A percentile compares a stretch with the other conserved stretches of the same genome.
phyloP scores from a whole-genome alignment of 2,888 invertebrate genomes.

The Argyresthia goedartella region DNA sequence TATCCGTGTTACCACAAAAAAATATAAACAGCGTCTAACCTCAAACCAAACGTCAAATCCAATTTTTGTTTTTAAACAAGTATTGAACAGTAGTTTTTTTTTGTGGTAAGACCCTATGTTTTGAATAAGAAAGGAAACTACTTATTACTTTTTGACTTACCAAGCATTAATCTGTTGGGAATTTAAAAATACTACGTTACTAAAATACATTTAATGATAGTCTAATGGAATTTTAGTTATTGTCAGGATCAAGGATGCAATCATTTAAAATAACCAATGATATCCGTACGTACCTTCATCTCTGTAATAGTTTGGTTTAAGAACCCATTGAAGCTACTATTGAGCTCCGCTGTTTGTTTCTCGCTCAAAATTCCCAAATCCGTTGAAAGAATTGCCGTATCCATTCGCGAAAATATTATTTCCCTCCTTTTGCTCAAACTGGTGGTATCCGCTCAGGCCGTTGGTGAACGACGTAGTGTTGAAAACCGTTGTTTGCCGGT shows the following conservation, averaged over 20 bases:
- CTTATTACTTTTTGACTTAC: slow-evolving; percentile 21
- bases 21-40: no score
- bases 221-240: no score
- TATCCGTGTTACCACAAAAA: no score
- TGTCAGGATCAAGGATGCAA: no score
- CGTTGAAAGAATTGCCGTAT: slow-evolving; percentile 50
- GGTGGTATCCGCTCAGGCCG: slow-evolving; percentile 73
- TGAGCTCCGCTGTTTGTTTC: slow-evolving; percentile 54
- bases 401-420: slow-evolving; percentile 54
- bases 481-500: slow-evolving; percentile 56
- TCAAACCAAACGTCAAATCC: no score
- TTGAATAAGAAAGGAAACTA: background rate
- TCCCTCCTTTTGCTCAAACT: slow-evolving; percentile 85
- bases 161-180: slow-evolving; percentile 35
- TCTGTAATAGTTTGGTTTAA: slow-evolving; percentile 86
- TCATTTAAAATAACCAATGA: background rate
- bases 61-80: no score
- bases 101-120: no score
- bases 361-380: slow-evolving; percentile 60
- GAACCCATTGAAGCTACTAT: slow-evolving; percentile 80
- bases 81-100: no score
- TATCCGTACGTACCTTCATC: slow-evolving; percentile 79
- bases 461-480: slow-evolving; percentile 52
- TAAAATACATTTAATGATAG: no score
- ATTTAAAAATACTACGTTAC: slow-evolving; percentile 1